Base-by-base conservation (phyloP, 2,888 invertebrate species). In the Glyphotaelius pellucidus region DNA sequence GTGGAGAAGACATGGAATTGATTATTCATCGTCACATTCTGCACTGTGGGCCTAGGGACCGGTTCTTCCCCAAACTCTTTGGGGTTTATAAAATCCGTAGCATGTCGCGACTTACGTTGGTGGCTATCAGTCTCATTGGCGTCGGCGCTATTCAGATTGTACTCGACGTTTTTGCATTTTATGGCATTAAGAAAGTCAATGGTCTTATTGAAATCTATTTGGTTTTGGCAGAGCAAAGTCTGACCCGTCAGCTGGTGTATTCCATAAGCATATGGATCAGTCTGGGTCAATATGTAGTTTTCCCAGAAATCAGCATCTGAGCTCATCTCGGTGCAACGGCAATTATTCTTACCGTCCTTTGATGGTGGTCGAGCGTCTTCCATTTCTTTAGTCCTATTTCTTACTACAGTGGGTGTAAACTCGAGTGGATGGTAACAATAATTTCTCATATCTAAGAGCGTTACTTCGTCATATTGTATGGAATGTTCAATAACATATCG, bases 391-490 rank as follows among this genome's bases (percentile, higher is more conserved):
- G n/a, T 67, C 67, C 47, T 32, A 32, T 92, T 80, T n/a, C 15
- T 79, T 30, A 31, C 80, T 7, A 38, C 32, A 91, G 81, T 42
- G 35, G 81, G 93, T 92, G 94, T 4, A 90, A 92, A 14, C 42
- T 90, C 84, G 86, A 83, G 94, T 94, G 95, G 95, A 93, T 95
- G 94, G 14, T 93, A 92, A 94, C 97, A 97, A 94, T 96, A 97
- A 94, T 97, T 94, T 90, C 97, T 95, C 35, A 95, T 94, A 93
- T 96, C 96, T 32, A 96, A 94, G 15, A 95, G 94, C 0, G 94
- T 94, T 25, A 92, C 93, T 92, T 95, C 94, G 35, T 95, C 95
- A 0, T 92, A 92, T 31, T 95, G 94, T 89, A 95, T 94, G 83
- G 95, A 95, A 0, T 95, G 94, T 2, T 94, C 94, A 1, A 96